Conservation (phyloP, 2,797 vertebrate species). For the Calcarius lapponicus region DNA sequence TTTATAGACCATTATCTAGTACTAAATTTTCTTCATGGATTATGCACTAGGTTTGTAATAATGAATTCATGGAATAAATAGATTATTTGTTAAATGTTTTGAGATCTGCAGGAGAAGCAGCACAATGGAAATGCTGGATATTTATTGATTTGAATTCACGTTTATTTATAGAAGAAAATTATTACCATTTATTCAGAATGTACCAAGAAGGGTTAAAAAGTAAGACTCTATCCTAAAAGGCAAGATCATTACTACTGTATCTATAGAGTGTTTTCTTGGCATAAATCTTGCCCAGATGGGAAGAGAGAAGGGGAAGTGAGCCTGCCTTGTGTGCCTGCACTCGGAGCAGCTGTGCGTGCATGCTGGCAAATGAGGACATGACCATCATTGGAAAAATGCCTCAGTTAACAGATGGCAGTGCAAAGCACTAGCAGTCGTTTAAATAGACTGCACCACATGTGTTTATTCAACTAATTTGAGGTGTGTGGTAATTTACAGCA, state of each 20-base stretch:
- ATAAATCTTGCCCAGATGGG: slow-evolving; percentile 13
- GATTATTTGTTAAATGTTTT: background rate
- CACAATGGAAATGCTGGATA: background rate
- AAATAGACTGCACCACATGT: background rate
- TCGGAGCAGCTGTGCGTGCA: background rate
- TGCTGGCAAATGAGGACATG: background rate
- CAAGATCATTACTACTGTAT: background rate
- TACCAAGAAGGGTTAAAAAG: background rate
- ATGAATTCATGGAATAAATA: background rate
- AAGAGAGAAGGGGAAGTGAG: background rate
- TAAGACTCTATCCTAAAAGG: background rate
- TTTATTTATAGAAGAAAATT: background rate
- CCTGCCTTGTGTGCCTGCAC: background rate
- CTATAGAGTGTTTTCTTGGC: background rate
- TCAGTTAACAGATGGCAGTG: background rate
- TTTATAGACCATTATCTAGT: background rate
- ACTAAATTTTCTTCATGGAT: background rate
- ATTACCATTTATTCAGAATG: background rate
- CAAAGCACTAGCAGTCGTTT: background rate
- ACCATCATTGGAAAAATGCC: background rate
- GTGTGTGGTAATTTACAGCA: background rate
- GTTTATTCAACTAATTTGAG: background rate
- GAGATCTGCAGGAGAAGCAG: background rate
- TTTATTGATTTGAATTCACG: background rate
- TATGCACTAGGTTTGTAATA: background rate